phyloP scores from a whole-genome alignment of 2,797 vertebrate species.

The Aeoliscus strigatus region DNA sequence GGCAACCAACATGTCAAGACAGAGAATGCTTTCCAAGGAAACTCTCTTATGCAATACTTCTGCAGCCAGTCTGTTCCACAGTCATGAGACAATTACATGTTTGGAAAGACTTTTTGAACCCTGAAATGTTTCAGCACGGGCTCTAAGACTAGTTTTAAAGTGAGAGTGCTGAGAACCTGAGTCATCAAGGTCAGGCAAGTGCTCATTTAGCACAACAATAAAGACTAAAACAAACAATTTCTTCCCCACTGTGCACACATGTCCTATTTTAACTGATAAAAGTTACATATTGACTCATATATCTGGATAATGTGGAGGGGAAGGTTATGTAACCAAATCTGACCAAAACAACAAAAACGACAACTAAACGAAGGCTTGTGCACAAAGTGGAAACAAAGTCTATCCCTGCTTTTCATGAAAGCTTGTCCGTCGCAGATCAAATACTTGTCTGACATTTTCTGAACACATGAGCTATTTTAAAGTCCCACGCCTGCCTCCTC shows the following conservation, averaged over 20 bases:
- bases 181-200: slow-evolving; percentile 53
- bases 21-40: slow-evolving; percentile 2
- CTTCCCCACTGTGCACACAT: slow-evolving; percentile 22
- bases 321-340: slow-evolving; percentile 38
- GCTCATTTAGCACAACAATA: slow-evolving; percentile 41
- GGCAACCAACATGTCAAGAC: slow-evolving; percentile 15
- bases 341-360: slow-evolving; percentile 2
- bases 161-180: slow-evolving; percentile 7
- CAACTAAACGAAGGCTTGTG: slow-evolving; percentile 1
- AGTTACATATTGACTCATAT: slow-evolving; percentile 31
- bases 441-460: slow-evolving; percentile 11
- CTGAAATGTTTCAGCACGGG: slow-evolving; percentile 5
- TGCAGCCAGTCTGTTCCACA: slow-evolving; percentile 4
- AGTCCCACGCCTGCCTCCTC: slow-evolving; percentile 17
- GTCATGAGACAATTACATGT: slow-evolving; percentile 1
- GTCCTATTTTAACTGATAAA: slow-evolving; percentile 31
- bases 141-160: slow-evolving; percentile 37
- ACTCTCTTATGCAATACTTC: slow-evolving; percentile 14
- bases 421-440: slow-evolving; percentile 11
- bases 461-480: slow-evolving; percentile 40
- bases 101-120: slow-evolving; percentile 9
- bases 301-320: slow-evolving; percentile 17
- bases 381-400: slow-evolving; percentile 6
- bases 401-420: not conserved
- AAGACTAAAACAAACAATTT: slow-evolving; percentile 51